A percentile compares a stretch with the other conserved stretches of the same genome.
Evolutionary conservation across 2,888 invertebrate species (phyloP).

Genomic region (Tetragnatha montana): DNA sequence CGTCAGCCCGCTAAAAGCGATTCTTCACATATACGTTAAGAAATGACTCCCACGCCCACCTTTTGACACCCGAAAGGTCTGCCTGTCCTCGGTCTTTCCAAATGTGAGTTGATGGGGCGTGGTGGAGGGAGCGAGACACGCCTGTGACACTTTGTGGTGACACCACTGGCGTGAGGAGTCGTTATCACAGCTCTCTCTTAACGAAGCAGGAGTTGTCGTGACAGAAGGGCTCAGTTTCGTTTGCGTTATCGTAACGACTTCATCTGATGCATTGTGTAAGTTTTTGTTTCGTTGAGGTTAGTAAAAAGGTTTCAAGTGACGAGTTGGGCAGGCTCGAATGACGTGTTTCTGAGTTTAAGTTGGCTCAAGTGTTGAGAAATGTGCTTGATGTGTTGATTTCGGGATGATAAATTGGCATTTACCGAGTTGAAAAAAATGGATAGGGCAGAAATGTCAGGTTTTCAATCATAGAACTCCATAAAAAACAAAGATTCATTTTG

Average conservation of each 20-base stretch:
- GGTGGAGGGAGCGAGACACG: constrained; percentile 19
- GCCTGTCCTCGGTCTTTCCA: neutral
- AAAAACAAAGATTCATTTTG: too few relatives aligned
- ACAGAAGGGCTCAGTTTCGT: neutral
- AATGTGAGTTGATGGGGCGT: constrained; percentile 17
- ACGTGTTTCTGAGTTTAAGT: too few relatives aligned
- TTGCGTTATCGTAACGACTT: neutral
- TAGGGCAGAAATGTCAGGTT: too few relatives aligned
- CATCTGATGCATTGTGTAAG: neutral
- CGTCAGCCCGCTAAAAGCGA: neutral
- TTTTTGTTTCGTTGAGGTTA: neutral
- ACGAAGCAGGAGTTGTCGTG: constrained; percentile 12
- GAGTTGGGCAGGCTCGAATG: too few relatives aligned
- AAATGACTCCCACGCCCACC: constrained; percentile 9
- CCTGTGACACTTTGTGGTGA: constrained; percentile 21
- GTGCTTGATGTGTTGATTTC: too few relatives aligned
- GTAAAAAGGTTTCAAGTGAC: too few relatives aligned
- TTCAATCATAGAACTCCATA: too few relatives aligned
- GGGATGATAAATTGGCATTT: too few relatives aligned
- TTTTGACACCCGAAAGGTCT: constrained; percentile 18
- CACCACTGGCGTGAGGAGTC: neutral
- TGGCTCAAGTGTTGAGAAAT: too few relatives aligned
- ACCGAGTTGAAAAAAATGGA: too few relatives aligned
- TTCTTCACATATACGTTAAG: constrained; percentile 1
- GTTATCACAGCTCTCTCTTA: constrained; percentile 18